Conservation (phyloP, 2,888 invertebrate species). For the Drosophila leonis region DNA sequence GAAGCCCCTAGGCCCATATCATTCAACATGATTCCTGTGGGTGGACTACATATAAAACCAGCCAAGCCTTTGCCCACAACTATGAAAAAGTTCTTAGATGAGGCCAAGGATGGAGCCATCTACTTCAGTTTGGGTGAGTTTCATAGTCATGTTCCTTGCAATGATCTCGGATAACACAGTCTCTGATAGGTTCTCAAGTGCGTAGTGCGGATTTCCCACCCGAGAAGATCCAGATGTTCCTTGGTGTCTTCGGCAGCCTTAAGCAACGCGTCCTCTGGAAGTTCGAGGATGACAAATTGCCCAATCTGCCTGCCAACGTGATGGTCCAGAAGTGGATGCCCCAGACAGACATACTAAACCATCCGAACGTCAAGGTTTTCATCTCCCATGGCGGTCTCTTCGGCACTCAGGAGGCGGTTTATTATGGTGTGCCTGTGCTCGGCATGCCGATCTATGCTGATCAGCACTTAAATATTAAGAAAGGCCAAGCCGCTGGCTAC, state of each 20-base stretch:
- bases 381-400: conserved; percentile 84
- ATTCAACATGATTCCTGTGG: conserved; percentile 86
- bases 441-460: conserved; percentile 85
- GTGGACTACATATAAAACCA: conserved; percentile 86
- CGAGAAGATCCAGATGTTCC: conserved; percentile 80
- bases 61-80: conserved; percentile 71
- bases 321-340: conserved; percentile 86
- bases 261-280: conserved; percentile 86
- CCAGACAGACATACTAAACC: conserved; percentile 86
- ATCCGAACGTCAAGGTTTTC: conserved; percentile 84
- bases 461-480: conserved; percentile 80
- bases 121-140: conserved; percentile 84
- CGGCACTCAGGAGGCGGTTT: conserved; percentile 83
- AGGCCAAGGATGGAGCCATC: conserved; percentile 61
- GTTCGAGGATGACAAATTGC: conserved; percentile 84
- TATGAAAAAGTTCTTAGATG: conserved; percentile 83
- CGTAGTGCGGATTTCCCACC: conserved; percentile 83
- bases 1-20: conserved; percentile 84
- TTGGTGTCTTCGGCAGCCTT: conserved; percentile 83
- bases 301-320: conserved; percentile 84
- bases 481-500: conserved; percentile 72
- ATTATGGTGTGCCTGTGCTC: conserved; percentile 83
- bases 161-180: background rate
- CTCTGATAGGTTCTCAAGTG: conserved; percentile 83
- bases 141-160: fast-evolving